Conservation (phyloP, 2,797 vertebrate species). For the Schizopygopsis pylzovi region DNA sequence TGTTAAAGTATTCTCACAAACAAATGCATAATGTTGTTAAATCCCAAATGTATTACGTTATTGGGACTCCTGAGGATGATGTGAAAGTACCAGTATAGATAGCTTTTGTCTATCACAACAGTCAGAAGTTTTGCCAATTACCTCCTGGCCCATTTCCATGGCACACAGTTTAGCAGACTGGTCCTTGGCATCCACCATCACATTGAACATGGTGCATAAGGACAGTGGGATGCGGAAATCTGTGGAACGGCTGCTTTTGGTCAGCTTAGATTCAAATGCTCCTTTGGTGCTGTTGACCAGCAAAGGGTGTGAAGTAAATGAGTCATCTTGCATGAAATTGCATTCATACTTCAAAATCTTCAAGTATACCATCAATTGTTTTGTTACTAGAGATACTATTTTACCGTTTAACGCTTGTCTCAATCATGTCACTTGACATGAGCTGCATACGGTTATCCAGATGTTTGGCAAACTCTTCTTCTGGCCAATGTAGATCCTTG, state of each 20-base stretch:
- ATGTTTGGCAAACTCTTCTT: constrained; percentile 98
- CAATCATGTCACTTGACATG: constrained; percentile 99
- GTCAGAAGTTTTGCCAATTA: constrained; percentile 72
- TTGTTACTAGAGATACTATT: constrained; percentile 9
- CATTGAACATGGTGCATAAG: constrained; percentile 99
- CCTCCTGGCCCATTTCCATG: constrained; percentile 99
- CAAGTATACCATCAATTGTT: not conserved
- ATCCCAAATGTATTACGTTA: not conserved
- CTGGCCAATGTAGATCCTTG: constrained; percentile 97
- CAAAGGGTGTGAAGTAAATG: constrained; percentile 12
- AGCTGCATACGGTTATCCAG: constrained; percentile 95
- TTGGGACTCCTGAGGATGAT: not conserved
- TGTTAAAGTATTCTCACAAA: constrained; percentile 8
- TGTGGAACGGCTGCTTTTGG: constrained; percentile 98
- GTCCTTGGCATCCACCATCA: constrained; percentile 99
- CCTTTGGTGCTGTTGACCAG: constrained; percentile 86
- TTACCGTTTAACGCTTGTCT: constrained; percentile 98
- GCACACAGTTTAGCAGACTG: constrained; percentile 99
- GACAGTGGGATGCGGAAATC: constrained; percentile 99
- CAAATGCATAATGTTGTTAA: not conserved
- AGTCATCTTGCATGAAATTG: constrained; percentile 21
- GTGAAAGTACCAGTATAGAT: not conserved
- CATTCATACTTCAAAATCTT: constrained; percentile 17
- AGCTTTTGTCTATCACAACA: constrained; percentile 22
- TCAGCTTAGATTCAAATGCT: constrained; percentile 99